phyloP scores from a whole-genome alignment of 2,888 invertebrate genomes.

The Abscondita cerata region DNA sequence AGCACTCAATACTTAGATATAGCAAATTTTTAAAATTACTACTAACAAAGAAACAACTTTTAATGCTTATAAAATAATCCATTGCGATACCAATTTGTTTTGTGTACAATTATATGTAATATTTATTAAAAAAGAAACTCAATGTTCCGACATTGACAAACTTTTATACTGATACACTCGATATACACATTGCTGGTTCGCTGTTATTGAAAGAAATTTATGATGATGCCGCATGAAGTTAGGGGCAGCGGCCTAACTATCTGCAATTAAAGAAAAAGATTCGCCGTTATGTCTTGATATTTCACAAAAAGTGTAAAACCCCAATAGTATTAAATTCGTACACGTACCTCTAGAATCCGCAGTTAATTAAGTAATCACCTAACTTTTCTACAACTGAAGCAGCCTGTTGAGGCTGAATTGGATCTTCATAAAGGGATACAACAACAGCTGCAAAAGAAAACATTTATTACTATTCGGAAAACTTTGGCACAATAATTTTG shows the following conservation, averaged over 20 bases:
- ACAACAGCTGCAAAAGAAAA: conserved; percentile 82
- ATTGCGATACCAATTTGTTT: conserved; percentile 40
- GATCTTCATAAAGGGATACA: conserved; percentile 94
- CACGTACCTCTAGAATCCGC: conserved; percentile 86
- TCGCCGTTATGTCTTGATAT: too few relatives aligned
- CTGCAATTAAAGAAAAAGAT: conserved; percentile 50
- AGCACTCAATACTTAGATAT: conserved; percentile 36
- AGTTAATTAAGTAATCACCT: conserved; percentile 96
- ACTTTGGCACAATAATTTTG: too few relatives aligned
- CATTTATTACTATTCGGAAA: conserved; percentile 15
- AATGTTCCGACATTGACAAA: conserved; percentile 45
- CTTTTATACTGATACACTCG: conserved; percentile 54
- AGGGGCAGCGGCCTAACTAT: conserved; percentile 57
- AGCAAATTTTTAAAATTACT: conserved; percentile 32
- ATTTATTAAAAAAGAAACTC: conserved; percentile 46
- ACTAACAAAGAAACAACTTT: conserved; percentile 29
- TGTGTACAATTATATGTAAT: conserved; percentile 36
- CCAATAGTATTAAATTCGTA: neutral
- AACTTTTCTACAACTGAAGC: conserved; percentile 96
- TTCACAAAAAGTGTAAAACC: too few relatives aligned
- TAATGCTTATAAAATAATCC: conserved; percentile 51
- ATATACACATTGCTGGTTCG: conserved; percentile 58
- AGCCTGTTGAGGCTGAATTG: conserved; percentile 95
- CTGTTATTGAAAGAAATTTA: conserved; percentile 57
- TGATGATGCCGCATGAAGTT: conserved; percentile 56